phyloP scores from a whole-genome alignment of 2,797 vertebrate genomes.

The Cryptoprocta ferox region DNA sequence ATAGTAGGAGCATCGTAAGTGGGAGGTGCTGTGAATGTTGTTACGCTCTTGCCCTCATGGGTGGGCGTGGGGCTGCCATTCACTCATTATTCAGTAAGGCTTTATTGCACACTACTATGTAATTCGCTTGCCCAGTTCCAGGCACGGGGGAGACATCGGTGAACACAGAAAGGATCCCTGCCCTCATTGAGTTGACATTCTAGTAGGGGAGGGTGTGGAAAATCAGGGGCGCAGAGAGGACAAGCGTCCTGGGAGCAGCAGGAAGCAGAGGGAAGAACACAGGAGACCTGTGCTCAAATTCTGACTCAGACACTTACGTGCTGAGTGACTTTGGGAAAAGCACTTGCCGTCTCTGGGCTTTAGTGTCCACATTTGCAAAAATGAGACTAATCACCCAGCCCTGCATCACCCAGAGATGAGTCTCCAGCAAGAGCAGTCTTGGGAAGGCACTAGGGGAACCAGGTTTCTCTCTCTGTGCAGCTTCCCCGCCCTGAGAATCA shows the following conservation, averaged over 20 bases:
- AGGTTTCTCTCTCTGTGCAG: too few species aligned
- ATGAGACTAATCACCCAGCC: background rate
- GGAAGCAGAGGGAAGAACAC: background rate
- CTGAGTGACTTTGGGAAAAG: background rate
- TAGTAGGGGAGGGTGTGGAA: background rate
- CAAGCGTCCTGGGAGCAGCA: background rate
- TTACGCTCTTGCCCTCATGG: background rate
- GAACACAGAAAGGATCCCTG: background rate
- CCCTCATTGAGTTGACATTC: background rate
- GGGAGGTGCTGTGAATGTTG: background rate
- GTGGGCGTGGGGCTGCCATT: background rate
- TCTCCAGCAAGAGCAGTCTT: background rate
- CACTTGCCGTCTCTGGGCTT: background rate
- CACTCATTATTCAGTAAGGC: background rate
- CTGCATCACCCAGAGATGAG: background rate
- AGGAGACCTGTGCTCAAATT: background rate
- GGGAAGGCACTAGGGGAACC: background rate
- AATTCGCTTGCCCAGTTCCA: background rate
- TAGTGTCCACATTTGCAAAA: background rate
- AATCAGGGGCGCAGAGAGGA: background rate
- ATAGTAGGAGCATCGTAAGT: too few species aligned
- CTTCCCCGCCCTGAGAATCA: background rate
- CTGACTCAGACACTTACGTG: background rate
- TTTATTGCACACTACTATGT: accelerated
- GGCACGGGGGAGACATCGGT: background rate